Evolutionary conservation across 1,140 invertebrate species (phyloP), one percentile per base, ranked within the genome.

Genomic region (Pachypeltis micranthus): DNA sequence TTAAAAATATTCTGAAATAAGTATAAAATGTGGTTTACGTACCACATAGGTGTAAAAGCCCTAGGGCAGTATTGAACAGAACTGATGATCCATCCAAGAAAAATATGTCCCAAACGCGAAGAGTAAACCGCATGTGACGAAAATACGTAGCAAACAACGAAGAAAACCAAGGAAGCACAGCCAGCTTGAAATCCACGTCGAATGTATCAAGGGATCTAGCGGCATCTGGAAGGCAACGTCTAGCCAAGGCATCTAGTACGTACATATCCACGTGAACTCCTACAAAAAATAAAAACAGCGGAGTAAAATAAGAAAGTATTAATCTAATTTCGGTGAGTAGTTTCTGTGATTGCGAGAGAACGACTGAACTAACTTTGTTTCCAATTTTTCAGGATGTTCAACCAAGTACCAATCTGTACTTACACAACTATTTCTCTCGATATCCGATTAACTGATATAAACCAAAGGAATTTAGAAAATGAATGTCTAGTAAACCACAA

Each of bases 31-130:
- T n/a, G 7, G 14, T 62, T 61, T 21, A 51, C 19, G 7, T 10
- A 51, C 47, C 47, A 51, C 47, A 51, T 16, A 51, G 47, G 23
- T 51, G 51, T 63, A 98, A 77, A 90, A 97, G 94, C 62, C 91
- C 93, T 63, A 98, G 78, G 1, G 91, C 94, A 7, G 96, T 82
- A 81, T 98, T 91, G 75, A 99, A 98, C n/a, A 99, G 78, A 54
- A 97, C 86, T 65, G 95, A 85, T 12, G 93, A 95, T 44, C 97
- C 96, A 75, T 98, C 88, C 68, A 89, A 84, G 73, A 98, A 96
- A 74, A 99, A 93, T 63, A 96, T 78, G 77, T 99, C 97, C 96
- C 96, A 99, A 66, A 99, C 86, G 63, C 93, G 80, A 2, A 99
- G 77, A 44, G 99, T 79, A 64, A 97, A 90, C 76, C 93, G 95